Base-by-base conservation (phyloP, 1,140 invertebrate genomes). In the Drosophila virilis region DNA sequence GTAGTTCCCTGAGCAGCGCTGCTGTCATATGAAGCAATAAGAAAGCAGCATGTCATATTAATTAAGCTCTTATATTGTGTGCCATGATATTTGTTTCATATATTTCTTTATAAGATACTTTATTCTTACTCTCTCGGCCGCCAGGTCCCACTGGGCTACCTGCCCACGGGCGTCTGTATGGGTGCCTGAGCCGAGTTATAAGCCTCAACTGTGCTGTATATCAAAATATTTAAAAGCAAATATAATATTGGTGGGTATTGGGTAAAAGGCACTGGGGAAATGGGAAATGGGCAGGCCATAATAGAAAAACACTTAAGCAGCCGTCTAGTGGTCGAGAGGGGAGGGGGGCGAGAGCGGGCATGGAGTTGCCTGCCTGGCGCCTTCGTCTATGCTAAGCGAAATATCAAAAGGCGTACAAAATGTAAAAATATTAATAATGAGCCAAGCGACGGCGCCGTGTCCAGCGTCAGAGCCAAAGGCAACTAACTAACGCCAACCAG, bases 221-320 rank as follows among this genome's bases (percentile, higher is more conserved):
- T 90, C 88, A 91, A 90, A 90, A 90, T 90, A 90, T 90, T 90
- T 90, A 90, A 90, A 90, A 91, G 86, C 82, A 90, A 90, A 90
- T 90, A 90, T 90, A 78, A 83, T 90, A 91, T 91, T 75, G 74
- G 79, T 66, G 77, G 77, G 22, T 5, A 28, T 28, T 28, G 22
- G 67, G 51, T 52, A 54, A 58, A 62, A 76, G 73, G 61, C 40
- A 65, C 58, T 70, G 58, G 64, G 57, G 38, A 15, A 8, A 9
- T 68, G 37, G 38, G 45, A 67, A 72, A 62, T 51, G 71, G 58
- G 64, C 66, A 57, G 57, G 74, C 77, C 70, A 80, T 83, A 89
- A 88, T 88, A 89, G 85, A 84, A 89, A 84, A 89, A 84, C 84
- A 89, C 79, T 88, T 89, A 88, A 88, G 80, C 74, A 81, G 84